A percentile compares a stretch with the other conserved stretches of the same genome.
These are phyloP conservation scores for Masnerella sp. DNA, from an alignment of 2,888 invertebrate species.

Conservation along the genomic window DNA sequence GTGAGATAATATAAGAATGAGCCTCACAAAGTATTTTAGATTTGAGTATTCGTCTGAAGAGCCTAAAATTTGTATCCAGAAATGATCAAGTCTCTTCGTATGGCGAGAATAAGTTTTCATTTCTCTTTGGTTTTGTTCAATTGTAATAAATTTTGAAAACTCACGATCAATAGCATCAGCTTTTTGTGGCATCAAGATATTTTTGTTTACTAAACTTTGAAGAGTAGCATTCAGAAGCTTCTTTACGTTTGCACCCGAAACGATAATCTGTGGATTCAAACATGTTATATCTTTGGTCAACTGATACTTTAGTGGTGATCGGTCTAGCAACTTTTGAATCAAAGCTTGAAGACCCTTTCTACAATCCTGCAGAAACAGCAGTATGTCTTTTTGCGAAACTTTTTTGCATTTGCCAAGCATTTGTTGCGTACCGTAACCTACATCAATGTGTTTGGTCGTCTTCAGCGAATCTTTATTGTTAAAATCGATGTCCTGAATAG, in stretches of 20 bases:
- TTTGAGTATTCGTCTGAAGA: neutral
- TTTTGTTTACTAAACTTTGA: neutral
- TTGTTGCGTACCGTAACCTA: constrained; percentile 24
- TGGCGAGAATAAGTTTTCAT: neutral
- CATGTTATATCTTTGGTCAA: constrained; percentile 9
- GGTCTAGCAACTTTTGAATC: constrained; percentile 17
- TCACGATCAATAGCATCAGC: constrained; percentile 17
- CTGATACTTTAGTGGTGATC: constrained; percentile 31
- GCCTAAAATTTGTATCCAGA: constrained; percentile 13
- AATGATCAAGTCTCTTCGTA: constrained; percentile 4
- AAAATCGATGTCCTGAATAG: neutral
- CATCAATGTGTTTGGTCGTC: constrained; percentile 5
- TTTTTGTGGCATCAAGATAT: neutral
- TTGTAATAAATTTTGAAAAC: neutral
- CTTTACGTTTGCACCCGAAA: neutral
- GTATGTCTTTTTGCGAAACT: constrained; percentile 20
- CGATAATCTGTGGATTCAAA: constrained; percentile 15
- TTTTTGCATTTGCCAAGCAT: constrained; percentile 4
- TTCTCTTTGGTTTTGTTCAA: neutral
- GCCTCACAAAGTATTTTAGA: neutral
- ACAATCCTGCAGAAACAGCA: constrained; percentile 11
- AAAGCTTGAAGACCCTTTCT: neutral
- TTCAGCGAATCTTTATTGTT: constrained; percentile 7
- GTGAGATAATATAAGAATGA: constrained; percentile 14
- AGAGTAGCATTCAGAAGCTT: constrained; percentile 1